phyloP scores from a whole-genome alignment of 2,797 vertebrate species.

The Microctenopoma stevenorrisi region DNA sequence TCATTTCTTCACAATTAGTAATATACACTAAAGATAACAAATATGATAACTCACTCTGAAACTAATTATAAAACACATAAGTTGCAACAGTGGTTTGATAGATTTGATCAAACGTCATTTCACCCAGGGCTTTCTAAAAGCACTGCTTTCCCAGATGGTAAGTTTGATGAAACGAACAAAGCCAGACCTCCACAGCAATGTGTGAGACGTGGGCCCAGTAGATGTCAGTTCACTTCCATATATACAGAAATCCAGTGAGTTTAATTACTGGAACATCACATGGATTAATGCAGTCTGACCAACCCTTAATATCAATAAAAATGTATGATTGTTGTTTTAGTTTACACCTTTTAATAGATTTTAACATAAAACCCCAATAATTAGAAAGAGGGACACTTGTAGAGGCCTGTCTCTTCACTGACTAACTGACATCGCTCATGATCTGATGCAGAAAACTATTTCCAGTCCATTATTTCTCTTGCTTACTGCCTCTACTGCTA shows the following conservation, averaged over 20 bases:
- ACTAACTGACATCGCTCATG: slow-evolving; percentile 61
- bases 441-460: slow-evolving; percentile 65
- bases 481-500: slow-evolving; percentile 54
- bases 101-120: slow-evolving; percentile 1
- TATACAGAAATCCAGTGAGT: slow-evolving; percentile 17
- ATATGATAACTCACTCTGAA: not conserved
- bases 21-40: not conserved
- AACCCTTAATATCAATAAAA: not conserved
- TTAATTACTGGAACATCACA: slow-evolving; percentile 8
- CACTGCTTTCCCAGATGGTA: slow-evolving; percentile 43
- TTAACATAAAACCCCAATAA: slow-evolving; percentile 31
- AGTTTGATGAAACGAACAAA: slow-evolving; percentile 11
- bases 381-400: slow-evolving; percentile 38
- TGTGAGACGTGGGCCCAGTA: not conserved
- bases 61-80: slow-evolving; percentile 1
- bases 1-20: slow-evolving; percentile 7
- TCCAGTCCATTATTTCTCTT: slow-evolving; percentile 67
- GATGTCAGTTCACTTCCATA: slow-evolving; percentile 16
- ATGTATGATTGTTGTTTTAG: slow-evolving; percentile 20
- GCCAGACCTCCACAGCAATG: slow-evolving; percentile 9
- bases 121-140: slow-evolving; percentile 14
- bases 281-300: slow-evolving; percentile 11
- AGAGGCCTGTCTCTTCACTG: slow-evolving; percentile 44
- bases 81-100: not conserved
- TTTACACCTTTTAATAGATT: slow-evolving; percentile 29